Evolutionary conservation across 2,797 vertebrate species (phyloP), one percentile per base, ranked within the genome.

Genomic region (Pangasius mekongensis): DNA sequence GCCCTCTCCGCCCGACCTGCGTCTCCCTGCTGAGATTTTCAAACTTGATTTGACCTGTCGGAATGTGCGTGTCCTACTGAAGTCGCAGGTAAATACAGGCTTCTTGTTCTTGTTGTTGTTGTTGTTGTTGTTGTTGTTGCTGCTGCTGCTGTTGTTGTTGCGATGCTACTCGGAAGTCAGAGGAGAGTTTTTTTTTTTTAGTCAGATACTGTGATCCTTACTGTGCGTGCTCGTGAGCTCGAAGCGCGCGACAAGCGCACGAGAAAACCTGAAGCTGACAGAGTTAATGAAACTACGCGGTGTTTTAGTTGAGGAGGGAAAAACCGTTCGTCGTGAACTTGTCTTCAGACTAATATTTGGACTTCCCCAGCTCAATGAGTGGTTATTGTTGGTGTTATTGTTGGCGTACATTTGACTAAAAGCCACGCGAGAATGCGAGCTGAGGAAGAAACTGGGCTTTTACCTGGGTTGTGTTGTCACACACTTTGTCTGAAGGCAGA

Each of bases 41-140:
- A 33, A 33, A 1, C 69, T 20, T 36, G 20, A 0, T 18, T 62
- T 3, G 1, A 33, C 2, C 74, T 7, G 20, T 36, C 20, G 88
- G 66, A 86, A 91, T 91, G 91, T 27, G 49, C 36, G n/a, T 5
- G 27, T 69, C 11, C 24, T 66, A 36, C 43, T 91, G 74, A 86
- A 64, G 14, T 7, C 14, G 84, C 84, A 91, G 89, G 91, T 90
- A 90, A 91, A 62, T 54, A 2, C 5, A 7, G 20, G 1, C 0
- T 39, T 6, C 30, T 0, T 39, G 14, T 18, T 11, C 24, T 33
- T 67, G 0, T 36, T 62, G 33, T 82, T n/a, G 22, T 8, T 30
- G 0, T 47, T 49, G 20, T 71, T 69, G 24, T 30, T 24, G 27
- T n/a, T 36, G 2, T 36, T 39, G 39, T 39, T 39, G 39, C 4